Conservation (phyloP, 2,797 vertebrate species). For the Morelia viridis region DNA sequence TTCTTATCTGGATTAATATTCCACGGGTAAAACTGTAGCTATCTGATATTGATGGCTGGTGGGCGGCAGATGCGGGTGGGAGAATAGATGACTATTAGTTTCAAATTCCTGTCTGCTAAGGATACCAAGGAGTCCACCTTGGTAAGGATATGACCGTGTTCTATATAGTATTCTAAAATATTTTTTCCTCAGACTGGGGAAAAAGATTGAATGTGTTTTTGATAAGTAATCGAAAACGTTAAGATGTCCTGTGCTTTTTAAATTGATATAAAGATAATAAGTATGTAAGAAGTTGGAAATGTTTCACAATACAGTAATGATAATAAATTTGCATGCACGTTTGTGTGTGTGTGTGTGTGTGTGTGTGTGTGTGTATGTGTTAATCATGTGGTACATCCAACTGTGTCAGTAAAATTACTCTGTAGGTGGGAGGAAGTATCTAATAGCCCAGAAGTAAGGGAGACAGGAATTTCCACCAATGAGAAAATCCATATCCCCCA, state of each 20-base stretch:
- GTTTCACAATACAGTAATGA: neutral
- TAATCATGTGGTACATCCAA: neutral
- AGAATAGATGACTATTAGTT: neutral
- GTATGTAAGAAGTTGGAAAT: neutral
- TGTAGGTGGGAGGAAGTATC: neutral
- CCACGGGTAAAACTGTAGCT: neutral
- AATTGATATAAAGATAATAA: neutral
- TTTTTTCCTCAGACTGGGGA: too few species aligned
- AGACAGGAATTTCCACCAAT: neutral
- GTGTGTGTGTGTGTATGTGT: neutral
- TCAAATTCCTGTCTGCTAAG: neutral
- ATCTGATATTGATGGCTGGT: neutral
- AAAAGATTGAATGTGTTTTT: neutral
- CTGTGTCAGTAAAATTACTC: neutral
- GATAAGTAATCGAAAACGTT: neutral
- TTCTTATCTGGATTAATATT: neutral
- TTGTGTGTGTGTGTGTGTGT: neutral
- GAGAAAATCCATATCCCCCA: neutral
- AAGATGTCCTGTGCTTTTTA: neutral
- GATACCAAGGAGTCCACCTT: neutral
- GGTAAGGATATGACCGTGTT: neutral
- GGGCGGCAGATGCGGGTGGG: neutral
- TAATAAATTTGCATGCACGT: neutral
- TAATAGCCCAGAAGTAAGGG: neutral
- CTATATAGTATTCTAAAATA: too few species aligned